These are phyloP conservation scores for Buceros bicornis DNA, from an alignment of 2,797 vertebrate genomes.

Conservation along the genomic window DNA sequence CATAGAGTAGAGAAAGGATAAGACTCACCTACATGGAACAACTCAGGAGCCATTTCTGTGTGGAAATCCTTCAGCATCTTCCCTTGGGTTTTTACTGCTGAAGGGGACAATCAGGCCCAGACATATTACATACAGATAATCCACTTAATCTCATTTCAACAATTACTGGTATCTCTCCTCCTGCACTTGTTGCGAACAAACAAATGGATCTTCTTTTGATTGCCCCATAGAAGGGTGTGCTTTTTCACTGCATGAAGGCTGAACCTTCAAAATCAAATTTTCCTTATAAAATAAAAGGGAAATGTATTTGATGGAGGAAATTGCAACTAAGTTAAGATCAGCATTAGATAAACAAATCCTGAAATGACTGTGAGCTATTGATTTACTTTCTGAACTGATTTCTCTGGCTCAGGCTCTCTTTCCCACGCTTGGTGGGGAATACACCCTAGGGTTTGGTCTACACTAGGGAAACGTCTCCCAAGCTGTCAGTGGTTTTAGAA, in stretches of 20 bases:
- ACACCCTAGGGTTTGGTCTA: background rate
- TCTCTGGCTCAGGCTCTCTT: background rate
- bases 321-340: constrained; percentile 16
- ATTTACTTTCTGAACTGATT: constrained; percentile 51
- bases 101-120: background rate
- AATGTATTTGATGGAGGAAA: background rate
- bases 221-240: background rate
- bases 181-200: constrained; percentile 1
- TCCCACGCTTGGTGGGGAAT: background rate
- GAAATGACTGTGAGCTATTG: constrained; percentile 6
- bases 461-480: background rate
- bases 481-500: background rate
- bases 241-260: background rate
- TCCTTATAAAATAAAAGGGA: constrained; percentile 12
- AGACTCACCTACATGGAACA: background rate
- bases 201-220: background rate
- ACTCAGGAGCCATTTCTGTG: background rate
- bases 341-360: constrained; percentile 9
- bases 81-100: background rate
- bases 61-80: background rate
- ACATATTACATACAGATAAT: constrained; percentile 35
- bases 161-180: constrained; percentile 5
- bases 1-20: background rate
- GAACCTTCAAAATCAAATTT: background rate
- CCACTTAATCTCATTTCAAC: constrained; percentile 46